Evolutionary conservation across 2,888 invertebrate genomes (phyloP).

Genomic region (Colostygia pectinataria): DNA sequence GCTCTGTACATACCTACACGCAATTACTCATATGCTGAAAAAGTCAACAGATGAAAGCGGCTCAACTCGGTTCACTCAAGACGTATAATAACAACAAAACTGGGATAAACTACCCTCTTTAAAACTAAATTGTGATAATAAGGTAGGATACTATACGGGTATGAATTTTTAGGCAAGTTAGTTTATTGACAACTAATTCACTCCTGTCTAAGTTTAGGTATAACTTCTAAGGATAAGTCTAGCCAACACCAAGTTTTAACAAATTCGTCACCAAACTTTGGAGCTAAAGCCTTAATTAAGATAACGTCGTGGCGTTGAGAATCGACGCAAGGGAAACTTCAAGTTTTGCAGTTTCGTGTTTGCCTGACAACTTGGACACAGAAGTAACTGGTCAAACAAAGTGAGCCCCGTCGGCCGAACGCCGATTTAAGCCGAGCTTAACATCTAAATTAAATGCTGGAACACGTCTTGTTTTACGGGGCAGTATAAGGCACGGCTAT

Average conservation of each 20-base stretch:
- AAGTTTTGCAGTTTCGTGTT: slow-evolving; percentile 72
- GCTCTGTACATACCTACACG: too few relatives aligned
- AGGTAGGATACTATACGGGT: too few relatives aligned
- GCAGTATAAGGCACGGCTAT: neutral
- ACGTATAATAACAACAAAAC: too few relatives aligned
- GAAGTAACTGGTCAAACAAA: slow-evolving; percentile 72
- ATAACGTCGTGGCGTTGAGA: slow-evolving; percentile 57
- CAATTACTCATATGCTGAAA: too few relatives aligned
- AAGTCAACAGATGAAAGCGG: too few relatives aligned
- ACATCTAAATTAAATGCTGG: slow-evolving; percentile 65
- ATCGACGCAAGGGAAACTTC: slow-evolving; percentile 44
- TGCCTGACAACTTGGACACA: slow-evolving; percentile 74
- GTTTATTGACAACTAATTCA: neutral
- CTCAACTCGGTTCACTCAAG: too few relatives aligned
- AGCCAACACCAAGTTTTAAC: slow-evolving; percentile 54
- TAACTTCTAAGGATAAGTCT: slow-evolving; percentile 28
- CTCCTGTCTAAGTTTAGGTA: neutral
- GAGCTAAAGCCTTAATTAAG: slow-evolving; percentile 65
- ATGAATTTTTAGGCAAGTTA: neutral
- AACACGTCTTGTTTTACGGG: slow-evolving; percentile 50
- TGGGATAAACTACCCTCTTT: too few relatives aligned
- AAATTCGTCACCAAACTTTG: slow-evolving; percentile 61
- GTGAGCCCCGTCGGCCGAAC: slow-evolving; percentile 41
- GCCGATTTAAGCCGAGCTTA: slow-evolving; percentile 50
- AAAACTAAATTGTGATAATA: too few relatives aligned